Evolutionary conservation across 2,113 vertebrate species (phyloP).

Genomic region (Anas platyrhynchos): DNA sequence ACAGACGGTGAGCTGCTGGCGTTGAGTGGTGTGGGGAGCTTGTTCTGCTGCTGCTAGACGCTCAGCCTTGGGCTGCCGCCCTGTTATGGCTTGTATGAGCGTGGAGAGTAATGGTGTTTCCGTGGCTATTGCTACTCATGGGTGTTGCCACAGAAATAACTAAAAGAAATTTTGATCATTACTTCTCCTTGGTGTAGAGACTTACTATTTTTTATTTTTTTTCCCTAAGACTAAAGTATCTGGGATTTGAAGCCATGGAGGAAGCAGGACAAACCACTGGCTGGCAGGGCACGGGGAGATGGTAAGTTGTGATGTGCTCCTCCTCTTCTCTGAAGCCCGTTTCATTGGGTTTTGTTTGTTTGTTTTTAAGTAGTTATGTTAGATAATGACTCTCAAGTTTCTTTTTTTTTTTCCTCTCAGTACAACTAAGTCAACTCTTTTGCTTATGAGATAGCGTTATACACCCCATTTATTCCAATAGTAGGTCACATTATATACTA

Average conservation of each 20-base stretch:
- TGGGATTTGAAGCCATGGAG: neutral
- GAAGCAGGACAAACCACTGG: neutral
- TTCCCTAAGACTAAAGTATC: neutral
- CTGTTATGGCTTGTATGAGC: accelerated
- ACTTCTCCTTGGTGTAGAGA: neutral
- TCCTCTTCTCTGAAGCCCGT: neutral
- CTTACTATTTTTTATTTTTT: too few relatives aligned
- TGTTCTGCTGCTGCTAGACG: neutral
- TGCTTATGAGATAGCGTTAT: neutral
- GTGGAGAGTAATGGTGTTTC: accelerated
- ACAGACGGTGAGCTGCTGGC: accelerated
- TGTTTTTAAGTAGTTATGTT: neutral
- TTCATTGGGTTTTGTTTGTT: accelerated
- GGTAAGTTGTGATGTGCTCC: too few relatives aligned
- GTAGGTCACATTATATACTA: neutral
- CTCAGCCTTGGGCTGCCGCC: neutral
- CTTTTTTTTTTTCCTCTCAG: neutral
- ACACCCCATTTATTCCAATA: neutral
- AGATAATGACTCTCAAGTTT: neutral
- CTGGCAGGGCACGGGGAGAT: neutral
- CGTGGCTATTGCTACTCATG: too few relatives aligned
- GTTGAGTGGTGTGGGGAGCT: accelerated
- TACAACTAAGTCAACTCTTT: neutral
- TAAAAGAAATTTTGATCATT: accelerated
- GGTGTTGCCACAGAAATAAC: accelerated